Evolutionary conservation across 2,113 vertebrate genomes (phyloP), one percentile per base, ranked within the genome.

Genomic region (Mus pahari): DNA sequence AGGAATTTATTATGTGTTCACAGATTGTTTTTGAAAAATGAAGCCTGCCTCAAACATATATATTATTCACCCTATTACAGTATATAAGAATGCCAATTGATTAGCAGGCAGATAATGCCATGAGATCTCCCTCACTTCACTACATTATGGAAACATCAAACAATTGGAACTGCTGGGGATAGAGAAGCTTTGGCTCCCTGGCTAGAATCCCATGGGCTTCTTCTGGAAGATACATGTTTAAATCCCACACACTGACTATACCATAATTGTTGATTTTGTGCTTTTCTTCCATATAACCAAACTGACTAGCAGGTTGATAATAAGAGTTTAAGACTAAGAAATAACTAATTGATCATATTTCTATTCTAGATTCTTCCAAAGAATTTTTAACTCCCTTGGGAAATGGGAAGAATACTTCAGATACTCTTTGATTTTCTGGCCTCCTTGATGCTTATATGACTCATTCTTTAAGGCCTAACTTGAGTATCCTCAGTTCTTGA

Each of bases 21-120:
- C 60, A n/a, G 9, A 17, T 68, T n/a, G 36, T 24, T 45, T 95
- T 89, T n/a, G 20, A 86, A n/a, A n/a, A 93, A 91, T n/a, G 73
- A 28, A 3, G 64, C 33, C 48, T 89, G 0, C 5, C 48, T 50
- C 20, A 71, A 62, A 89, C 53, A 83, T 24, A 4, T 2, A 55
- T n/a, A n/a, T 70, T 83, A 66, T 83, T 87, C 24, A 74, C 13
- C 55, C 79, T 79, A 82, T 94, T 70, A 31, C 12, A 20, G 66
- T 55, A 71, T 3, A 20, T 7, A 31, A 6, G 13, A 89, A 75
- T 60, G 10, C 33, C 86, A 0, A 16, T 7, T 48, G 48, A 48
- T 26, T 86, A 92, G 31, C 86, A 8, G 4, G 3, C 10, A 12
- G 66, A 33, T 1, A 5, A 53, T 50, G 4, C 20, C 24, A 39